Evolutionary conservation across 2,113 vertebrate species (phyloP).

Genomic region (Vicugna pacos): DNA sequence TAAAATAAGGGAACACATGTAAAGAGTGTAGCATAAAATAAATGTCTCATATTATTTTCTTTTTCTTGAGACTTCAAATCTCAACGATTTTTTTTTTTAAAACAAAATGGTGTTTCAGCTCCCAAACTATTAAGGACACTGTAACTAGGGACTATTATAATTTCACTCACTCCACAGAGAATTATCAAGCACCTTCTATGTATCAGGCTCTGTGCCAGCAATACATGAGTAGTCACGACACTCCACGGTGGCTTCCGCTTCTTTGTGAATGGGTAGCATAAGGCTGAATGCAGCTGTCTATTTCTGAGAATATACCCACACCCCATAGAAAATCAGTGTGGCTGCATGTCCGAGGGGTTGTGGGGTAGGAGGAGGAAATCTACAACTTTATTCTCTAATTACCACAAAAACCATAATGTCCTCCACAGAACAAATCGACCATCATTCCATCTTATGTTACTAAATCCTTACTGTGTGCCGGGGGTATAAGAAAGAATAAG

Average conservation of each 20-base stretch:
- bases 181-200: background rate
- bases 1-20: background rate
- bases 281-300: background rate
- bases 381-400: background rate
- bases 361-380: background rate
- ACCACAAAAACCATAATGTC: background rate
- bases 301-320: background rate
- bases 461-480: background rate
- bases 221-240: background rate
- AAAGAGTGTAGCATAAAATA: background rate
- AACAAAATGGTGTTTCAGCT: background rate
- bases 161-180: background rate
- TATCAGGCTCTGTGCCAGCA: background rate
- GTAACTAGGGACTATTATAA: background rate
- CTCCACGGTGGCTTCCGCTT: background rate
- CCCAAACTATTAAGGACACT: background rate
- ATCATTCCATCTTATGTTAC: background rate
- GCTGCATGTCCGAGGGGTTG: background rate
- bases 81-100: conserved; percentile 28
- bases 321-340: background rate
- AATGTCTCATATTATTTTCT: background rate
- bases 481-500: background rate
- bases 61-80: background rate
- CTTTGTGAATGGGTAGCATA: background rate
- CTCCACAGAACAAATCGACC: background rate